Evolutionary conservation across 2,113 vertebrate species (phyloP).

Genomic region (Sialia sialis): DNA sequence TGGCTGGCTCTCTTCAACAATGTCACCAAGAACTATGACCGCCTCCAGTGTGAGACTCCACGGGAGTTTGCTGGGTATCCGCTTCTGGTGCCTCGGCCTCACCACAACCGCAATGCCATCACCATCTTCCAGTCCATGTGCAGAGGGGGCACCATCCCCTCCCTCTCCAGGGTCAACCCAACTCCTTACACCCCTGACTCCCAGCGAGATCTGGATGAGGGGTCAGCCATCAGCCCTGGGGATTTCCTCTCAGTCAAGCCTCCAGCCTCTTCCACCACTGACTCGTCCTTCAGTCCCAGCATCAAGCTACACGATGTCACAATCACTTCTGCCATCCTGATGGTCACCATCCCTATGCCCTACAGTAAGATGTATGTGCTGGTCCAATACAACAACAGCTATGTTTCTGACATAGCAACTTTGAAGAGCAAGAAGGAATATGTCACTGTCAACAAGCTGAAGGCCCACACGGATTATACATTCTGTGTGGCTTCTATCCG

Average conservation of each 20-base stretch:
- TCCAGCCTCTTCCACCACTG: constrained; percentile 81
- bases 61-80: constrained; percentile 88
- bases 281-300: constrained; percentile 80
- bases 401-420: constrained; percentile 83
- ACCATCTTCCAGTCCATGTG: constrained; percentile 87
- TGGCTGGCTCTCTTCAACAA: constrained; percentile 97
- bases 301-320: constrained; percentile 88
- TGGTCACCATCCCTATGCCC: constrained; percentile 91
- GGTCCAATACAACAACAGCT: constrained; percentile 90
- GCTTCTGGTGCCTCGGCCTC: constrained; percentile 84
- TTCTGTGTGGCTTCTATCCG: constrained; percentile 92
- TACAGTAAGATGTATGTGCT: constrained; percentile 97
- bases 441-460: constrained; percentile 82
- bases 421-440: constrained; percentile 89
- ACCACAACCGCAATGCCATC: constrained; percentile 89
- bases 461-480: constrained; percentile 91
- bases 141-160: constrained; percentile 83
- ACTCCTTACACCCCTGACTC: constrained; percentile 80
- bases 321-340: constrained; percentile 81
- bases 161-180: constrained; percentile 79
- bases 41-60: constrained; percentile 93
- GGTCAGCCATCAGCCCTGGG: constrained; percentile 86
- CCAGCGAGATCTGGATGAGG: constrained; percentile 79
- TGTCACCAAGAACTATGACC: constrained; percentile 93
- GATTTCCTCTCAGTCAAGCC: constrained; percentile 83